Percentiles rank a stretch among this genome's conserved stretches.
These are phyloP conservation scores for Cercocebus atys DNA, from an alignment of 2,113 vertebrate species.

Conservation along the genomic window DNA sequence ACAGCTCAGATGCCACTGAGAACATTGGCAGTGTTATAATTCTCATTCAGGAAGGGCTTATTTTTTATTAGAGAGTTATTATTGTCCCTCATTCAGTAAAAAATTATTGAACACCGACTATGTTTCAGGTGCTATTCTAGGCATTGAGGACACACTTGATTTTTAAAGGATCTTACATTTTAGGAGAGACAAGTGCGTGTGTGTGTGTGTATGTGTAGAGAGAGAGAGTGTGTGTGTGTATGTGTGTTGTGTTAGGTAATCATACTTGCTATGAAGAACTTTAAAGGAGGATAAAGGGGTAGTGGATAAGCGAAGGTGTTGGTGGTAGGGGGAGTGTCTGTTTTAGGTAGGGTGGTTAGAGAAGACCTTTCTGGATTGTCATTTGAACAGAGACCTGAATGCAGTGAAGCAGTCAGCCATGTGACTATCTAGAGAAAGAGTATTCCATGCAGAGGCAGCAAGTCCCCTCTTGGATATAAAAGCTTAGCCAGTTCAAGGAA, in stretches of 20 bases:
- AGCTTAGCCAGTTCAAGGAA: background rate
- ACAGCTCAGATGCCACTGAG: too few relatives aligned
- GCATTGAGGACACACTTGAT: background rate
- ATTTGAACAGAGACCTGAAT: background rate
- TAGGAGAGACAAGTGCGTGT: background rate
- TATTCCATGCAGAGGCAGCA: background rate
- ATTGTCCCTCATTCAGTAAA: background rate
- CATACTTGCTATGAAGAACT: background rate
- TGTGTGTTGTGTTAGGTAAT: background rate
- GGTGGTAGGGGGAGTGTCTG: background rate
- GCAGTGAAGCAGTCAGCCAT: background rate
- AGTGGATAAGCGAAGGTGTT: background rate
- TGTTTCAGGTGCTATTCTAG: background rate
- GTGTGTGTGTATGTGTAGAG: fast-evolving
- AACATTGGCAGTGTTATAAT: background rate
- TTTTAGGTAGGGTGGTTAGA: background rate
- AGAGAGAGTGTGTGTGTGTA: background rate
- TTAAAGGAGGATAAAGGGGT: background rate
- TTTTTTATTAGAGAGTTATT: background rate
- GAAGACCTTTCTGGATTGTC: background rate
- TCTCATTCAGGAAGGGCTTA: background rate
- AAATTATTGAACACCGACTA: background rate
- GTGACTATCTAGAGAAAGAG: background rate
- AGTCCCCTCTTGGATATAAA: background rate
- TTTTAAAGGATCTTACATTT: background rate